These are phyloP conservation scores for Leucania comma DNA, from an alignment of 2,888 invertebrate genomes.

Conservation along the genomic window DNA sequence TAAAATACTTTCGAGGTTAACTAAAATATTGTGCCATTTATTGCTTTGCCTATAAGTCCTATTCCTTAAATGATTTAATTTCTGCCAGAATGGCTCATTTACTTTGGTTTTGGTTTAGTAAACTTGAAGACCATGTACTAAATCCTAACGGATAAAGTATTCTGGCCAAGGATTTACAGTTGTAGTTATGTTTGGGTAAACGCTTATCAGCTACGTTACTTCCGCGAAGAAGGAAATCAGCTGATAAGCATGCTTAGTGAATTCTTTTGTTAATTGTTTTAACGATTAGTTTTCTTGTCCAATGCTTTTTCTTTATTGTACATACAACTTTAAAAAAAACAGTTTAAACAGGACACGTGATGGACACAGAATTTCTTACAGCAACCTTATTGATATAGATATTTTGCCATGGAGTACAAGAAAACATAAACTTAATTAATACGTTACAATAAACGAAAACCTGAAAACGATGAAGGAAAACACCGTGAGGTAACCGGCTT, in stretches of 20 bases:
- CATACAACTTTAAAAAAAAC: too few species aligned
- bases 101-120: neutral
- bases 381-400: too few species aligned
- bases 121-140: conserved; percentile 5
- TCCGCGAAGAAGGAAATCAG: neutral
- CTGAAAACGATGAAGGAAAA: neutral
- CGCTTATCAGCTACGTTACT: conserved; percentile 41
- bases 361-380: too few species aligned
- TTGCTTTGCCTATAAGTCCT: neutral
- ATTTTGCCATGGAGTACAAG: too few species aligned
- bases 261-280: conserved; percentile 11
- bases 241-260: neutral
- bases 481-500: too few species aligned
- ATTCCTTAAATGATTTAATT: neutral
- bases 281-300: neutral
- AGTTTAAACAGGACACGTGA: too few species aligned
- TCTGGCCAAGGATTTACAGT: conserved; percentile 26
- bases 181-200: conserved; percentile 9
- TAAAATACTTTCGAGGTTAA: too few species aligned
- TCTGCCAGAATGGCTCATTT: neutral
- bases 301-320: neutral
- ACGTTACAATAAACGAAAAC: too few species aligned
- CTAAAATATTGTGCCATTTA: too few species aligned
- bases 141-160: conserved; percentile 10
- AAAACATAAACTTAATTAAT: too few species aligned